Evolutionary conservation across 2,113 vertebrate genomes (phyloP).

Genomic region (Phainopepla nitens): DNA sequence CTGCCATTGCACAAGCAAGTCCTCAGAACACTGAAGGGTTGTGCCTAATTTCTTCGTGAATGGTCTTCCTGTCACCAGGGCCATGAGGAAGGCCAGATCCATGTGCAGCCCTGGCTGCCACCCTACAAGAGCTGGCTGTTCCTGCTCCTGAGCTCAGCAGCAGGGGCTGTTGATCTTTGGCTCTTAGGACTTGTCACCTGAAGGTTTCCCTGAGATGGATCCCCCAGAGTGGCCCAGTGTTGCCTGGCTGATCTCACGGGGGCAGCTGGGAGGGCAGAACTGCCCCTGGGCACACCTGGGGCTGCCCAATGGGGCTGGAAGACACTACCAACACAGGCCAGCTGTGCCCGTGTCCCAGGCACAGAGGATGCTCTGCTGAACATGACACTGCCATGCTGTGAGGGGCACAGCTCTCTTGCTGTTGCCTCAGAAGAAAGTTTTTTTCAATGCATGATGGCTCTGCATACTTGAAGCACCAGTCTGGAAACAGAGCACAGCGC

Average conservation of each 20-base stretch:
- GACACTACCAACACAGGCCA: fast-evolving
- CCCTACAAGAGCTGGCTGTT: background rate
- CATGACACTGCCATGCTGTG: background rate
- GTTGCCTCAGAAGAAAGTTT: background rate
- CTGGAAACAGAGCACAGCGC: background rate
- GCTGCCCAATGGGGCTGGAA: background rate
- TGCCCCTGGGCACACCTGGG: background rate
- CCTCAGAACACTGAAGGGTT: background rate
- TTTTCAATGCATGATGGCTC: background rate
- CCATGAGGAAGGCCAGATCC: background rate
- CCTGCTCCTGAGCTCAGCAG: background rate
- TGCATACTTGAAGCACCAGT: background rate
- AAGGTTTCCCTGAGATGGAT: background rate
- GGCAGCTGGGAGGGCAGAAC: fast-evolving
- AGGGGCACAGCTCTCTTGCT: background rate
- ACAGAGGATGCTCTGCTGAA: background rate
- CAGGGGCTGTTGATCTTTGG: background rate
- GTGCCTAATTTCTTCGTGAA: background rate
- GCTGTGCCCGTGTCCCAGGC: fast-evolving
- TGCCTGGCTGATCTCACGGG: fast-evolving
- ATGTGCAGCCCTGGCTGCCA: background rate
- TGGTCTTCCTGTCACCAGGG: slow-evolving; percentile 6
- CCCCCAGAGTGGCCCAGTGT: fast-evolving
- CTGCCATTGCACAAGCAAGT: background rate
- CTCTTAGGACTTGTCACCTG: fast-evolving